Conservation (phyloP, 2,797 vertebrate species). For the Pangasius larnaudii region DNA sequence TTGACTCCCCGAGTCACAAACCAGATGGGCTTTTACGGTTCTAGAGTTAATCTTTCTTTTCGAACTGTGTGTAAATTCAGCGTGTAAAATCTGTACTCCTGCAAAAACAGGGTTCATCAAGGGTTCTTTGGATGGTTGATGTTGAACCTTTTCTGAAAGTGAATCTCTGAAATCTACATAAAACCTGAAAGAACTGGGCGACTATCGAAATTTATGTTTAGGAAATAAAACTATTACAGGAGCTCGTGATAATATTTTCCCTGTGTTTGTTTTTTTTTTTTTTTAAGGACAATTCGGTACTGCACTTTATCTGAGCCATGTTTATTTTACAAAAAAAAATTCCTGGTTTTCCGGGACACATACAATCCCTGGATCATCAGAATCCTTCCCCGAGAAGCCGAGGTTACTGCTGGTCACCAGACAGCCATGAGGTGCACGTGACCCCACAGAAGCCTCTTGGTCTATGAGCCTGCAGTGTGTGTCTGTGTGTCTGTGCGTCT, state of each 20-base stretch:
- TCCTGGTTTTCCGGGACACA: background rate
- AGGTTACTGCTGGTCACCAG: slow-evolving; percentile 39
- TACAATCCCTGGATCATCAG: background rate
- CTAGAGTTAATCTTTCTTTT: background rate
- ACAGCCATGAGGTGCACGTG: background rate
- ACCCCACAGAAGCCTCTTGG: background rate
- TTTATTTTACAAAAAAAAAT: background rate
- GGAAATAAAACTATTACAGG: background rate
- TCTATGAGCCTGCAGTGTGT: background rate
- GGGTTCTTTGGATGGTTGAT: background rate
- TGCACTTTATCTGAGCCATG: background rate
- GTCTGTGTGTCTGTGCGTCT: background rate
- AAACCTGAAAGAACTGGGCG: background rate
- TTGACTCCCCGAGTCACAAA: background rate
- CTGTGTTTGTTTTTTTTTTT: background rate
- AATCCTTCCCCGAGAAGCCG: background rate
- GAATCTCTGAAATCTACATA: background rate
- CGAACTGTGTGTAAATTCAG: background rate
- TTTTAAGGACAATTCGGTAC: background rate
- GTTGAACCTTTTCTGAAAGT: background rate
- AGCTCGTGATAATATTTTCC: background rate
- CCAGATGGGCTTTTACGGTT: background rate
- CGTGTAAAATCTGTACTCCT: background rate
- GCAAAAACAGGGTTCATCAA: background rate
- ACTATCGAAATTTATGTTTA: background rate